Percentiles rank a stretch among this genome's conserved stretches.
Conservation (phyloP, 2,888 invertebrate genomes). For the Argynnis bischoffii region DNA sequence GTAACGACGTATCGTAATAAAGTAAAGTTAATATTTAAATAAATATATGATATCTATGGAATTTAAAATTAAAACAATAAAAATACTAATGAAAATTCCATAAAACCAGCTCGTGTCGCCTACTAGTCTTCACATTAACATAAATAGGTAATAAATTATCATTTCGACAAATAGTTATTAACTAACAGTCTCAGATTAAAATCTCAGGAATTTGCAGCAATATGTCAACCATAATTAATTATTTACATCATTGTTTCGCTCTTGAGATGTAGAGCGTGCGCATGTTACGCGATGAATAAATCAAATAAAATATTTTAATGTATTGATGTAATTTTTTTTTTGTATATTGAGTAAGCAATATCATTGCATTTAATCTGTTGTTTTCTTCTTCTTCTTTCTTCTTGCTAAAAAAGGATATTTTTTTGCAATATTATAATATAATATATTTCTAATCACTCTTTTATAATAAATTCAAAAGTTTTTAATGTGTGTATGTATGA, state of each 20-base stretch:
- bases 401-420: no score
- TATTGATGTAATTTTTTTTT: no score
- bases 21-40: conserved; percentile 29
- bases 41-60: conserved; percentile 27
- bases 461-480: no score
- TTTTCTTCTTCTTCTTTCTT: no score
- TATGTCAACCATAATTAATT: conserved; percentile 65
- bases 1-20: conserved; percentile 1
- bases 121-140: conserved; percentile 69
- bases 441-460: no score
- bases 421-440: no score
- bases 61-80: conserved; percentile 64
- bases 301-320: no score
- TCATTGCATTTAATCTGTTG: no score
- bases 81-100: conserved; percentile 71
- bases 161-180: conserved; percentile 77
- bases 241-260: conserved; percentile 52
- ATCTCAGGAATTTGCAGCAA: conserved; percentile 45
- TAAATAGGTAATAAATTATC: conserved; percentile 71
- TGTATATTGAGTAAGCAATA: no score
- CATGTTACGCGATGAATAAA: conserved; percentile 1
- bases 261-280: conserved; percentile 17
- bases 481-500: no score
- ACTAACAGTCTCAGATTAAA: conserved; percentile 46
- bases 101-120: conserved; percentile 68